phyloP scores from a whole-genome alignment of 2,113 vertebrate genomes.

The Myiozetetes cayanensis region DNA sequence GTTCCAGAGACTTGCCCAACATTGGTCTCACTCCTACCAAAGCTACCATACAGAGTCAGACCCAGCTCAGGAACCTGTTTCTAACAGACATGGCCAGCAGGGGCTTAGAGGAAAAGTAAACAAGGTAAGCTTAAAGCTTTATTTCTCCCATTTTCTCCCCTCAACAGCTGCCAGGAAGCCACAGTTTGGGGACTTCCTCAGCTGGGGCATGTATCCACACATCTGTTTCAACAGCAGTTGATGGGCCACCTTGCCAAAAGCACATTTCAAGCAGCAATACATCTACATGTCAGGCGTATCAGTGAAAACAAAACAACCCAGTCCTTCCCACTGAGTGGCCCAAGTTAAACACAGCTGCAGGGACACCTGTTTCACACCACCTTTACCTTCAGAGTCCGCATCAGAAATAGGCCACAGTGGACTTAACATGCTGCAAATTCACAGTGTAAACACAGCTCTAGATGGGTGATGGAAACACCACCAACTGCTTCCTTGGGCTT shows the following conservation, averaged over 20 bases:
- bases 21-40: not conserved
- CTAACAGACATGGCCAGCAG: not conserved
- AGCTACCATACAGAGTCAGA: not conserved
- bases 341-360: not conserved
- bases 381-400: not conserved
- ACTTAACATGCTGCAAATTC: not conserved
- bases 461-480: fast-evolving
- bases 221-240: not conserved
- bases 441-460: not conserved
- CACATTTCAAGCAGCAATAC: not conserved
- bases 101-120: not conserved
- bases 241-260: not conserved
- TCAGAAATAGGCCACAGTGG: not conserved
- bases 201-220: not conserved
- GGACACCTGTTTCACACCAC: not conserved
- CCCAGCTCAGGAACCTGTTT: not conserved
- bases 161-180: not conserved
- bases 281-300: not conserved
- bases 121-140: not conserved
- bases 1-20: not conserved
- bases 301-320: not conserved
- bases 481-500: not conserved
- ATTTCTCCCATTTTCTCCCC: not conserved
- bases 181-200: not conserved
- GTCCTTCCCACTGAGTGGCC: not conserved